Evolutionary conservation across 2,888 invertebrate species (phyloP), one percentile per base, ranked within the genome.

Genomic region (Dilophus febrilis): DNA sequence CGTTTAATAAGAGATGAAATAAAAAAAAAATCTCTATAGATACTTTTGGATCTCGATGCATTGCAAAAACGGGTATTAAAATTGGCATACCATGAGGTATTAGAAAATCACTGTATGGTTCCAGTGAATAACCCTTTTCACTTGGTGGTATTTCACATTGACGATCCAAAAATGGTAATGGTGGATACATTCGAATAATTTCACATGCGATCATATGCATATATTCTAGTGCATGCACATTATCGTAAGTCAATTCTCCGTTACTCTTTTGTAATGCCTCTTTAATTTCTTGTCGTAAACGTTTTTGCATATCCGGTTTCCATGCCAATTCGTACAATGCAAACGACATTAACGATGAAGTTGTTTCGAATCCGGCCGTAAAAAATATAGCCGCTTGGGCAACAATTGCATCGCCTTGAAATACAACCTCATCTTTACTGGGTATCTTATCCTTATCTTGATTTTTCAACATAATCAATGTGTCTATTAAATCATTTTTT

Each of bases 401-500:
- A 4, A 57, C 51, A 6, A 61, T 39, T 13, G 54, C 48, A 37
- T 61, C 61, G 3, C 50, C 50, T 6, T 50, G 44, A 12, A 48
- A 47, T 3, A 46, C 49, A 22, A 22, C 22, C 8, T 22, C 22
- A 22, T 22, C 8, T 22, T 22, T 22, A 22, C 10, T 32, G 10
- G 13, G 32, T 14, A 17, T 16, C 17, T 37, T 37, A 17, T 18
- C 12, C 12, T 17, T 18, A 34, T 36, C 42, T 26, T 35, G 27
- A 37, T 58, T 53, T 26, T 57, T 63, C 5, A 68, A 43, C 2
- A 58, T 56, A 27, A 70, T 51, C 10, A 71, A 48, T 5, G 65
- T 47, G 46, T 70, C 69, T 18, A 71, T 59, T 1, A 70, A 55
- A 29, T 65, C 61, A 33, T 59, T 56, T 17, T 66, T 53, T 2